Base-by-base conservation (phyloP, 2,797 vertebrate species). In the Myotis planiceps region DNA sequence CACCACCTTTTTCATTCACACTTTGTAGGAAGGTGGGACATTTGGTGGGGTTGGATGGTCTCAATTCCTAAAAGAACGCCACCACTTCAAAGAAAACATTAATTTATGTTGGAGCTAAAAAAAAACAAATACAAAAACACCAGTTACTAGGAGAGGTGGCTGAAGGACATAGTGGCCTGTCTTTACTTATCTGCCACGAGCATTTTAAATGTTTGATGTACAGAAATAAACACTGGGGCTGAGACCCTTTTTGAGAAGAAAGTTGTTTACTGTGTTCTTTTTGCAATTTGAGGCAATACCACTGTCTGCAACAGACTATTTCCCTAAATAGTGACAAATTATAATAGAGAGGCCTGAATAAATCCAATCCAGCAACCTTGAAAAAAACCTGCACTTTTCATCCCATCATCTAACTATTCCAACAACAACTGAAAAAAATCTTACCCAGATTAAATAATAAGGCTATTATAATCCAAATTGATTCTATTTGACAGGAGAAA, bases 401-500 rank as follows among this genome's bases (percentile, higher is more conserved):
- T 18, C 15, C 16, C 27, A 47, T 55, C 45, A 89, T 90, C 68
- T 55, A 84, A 78, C n/a, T 63, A 68, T 84, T 58, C 55, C 29
- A 47, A 80, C 19, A 72, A 72, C 21, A 72, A 69, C 1, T 39
- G 32, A 34, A 87, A 86, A 92, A 71, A 49, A 60, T 53, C 80
- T 68, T 75, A 88, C 39, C 72, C 80, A 72, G 42, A 94, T 51
- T 51, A 81, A 75, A 58, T 39, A 84, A 32, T 37, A 65, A 90
- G 58, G 53, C 27, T 45, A 71, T 60, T 39, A 78, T 32, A 90
- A 80, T 37, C 42, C n/a, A 55, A 42, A 37, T 0, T 68, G 37
- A 85, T 55, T 95, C 63, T 96, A 80, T 60, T 92, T 96, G 90
- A 91, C 18, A 93, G 80, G 12, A 63, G 72, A 82, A 93, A 93